These are phyloP conservation scores for Setipinna tenuifilis DNA, from an alignment of 2,797 vertebrate genomes.

Conservation along the genomic window DNA sequence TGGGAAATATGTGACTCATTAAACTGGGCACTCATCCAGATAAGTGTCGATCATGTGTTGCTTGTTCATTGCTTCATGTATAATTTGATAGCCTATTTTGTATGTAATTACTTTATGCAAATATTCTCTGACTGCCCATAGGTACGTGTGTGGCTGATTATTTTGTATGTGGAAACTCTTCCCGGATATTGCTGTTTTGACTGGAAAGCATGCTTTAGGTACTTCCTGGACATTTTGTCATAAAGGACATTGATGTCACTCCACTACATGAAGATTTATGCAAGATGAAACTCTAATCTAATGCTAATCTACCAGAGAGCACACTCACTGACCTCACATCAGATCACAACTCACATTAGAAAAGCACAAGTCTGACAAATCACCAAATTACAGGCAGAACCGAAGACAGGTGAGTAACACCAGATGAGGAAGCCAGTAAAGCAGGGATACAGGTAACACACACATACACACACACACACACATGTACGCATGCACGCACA, in stretches of 20 bases:
- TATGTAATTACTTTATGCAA: background rate
- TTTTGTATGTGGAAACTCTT: too few relatives aligned
- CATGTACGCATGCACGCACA: background rate
- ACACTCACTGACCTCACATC: too few relatives aligned
- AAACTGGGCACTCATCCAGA: background rate
- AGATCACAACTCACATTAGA: background rate
- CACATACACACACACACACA: background rate
- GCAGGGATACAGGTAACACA: background rate
- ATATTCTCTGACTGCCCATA: background rate
- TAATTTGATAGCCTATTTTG: background rate
- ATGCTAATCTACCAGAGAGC: too few relatives aligned
- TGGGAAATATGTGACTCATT: background rate
- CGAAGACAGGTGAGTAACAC: background rate
- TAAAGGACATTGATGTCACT: background rate
- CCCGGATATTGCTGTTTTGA: background rate
- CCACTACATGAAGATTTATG: background rate
- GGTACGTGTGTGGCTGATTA: background rate
- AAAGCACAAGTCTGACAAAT: background rate
- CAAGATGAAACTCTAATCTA: too few relatives aligned
- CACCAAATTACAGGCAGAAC: background rate
- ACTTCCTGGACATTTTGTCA: background rate
- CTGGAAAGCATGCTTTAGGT: background rate
- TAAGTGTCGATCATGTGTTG: background rate
- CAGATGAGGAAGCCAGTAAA: background rate
- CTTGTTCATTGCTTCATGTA: background rate